These are phyloP conservation scores for Caenorhabditis becei DNA, from an alignment of 2,888 invertebrate species.

Conservation along the genomic window DNA sequence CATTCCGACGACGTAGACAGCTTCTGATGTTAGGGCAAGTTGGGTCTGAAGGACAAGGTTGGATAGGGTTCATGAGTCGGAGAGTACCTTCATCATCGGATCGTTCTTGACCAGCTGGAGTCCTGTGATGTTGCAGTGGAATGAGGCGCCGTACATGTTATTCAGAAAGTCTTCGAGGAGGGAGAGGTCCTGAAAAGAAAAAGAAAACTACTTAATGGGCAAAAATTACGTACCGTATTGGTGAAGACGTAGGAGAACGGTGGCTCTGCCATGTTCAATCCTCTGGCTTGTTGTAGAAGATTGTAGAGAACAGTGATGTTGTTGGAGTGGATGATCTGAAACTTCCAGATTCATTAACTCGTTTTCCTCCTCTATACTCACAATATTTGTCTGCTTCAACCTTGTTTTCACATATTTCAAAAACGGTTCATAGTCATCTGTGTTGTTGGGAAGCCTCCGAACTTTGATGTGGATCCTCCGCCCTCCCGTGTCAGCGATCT, in stretches of 20 bases:
- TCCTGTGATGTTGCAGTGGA: conserved; percentile 80
- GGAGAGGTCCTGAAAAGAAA: conserved; percentile 76
- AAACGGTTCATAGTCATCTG: conserved; percentile 75
- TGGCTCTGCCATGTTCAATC: conserved; percentile 78
- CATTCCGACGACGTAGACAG: conserved; percentile 74
- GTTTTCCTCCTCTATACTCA: conserved; percentile 41
- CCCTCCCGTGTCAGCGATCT: conserved; percentile 57
- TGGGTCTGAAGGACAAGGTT: conserved; percentile 67
- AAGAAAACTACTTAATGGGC: no score
- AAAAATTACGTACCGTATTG: conserved; percentile 73
- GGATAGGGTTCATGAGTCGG: not conserved
- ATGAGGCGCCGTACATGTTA: conserved; percentile 72
- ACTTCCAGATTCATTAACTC: no score
- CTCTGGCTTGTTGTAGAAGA: conserved; percentile 74
- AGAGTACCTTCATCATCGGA: conserved; percentile 77
- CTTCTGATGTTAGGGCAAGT: conserved; percentile 77
- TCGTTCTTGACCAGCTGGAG: conserved; percentile 77
- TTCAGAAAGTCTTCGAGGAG: conserved; percentile 79
- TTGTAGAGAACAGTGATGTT: conserved; percentile 77
- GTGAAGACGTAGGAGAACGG: conserved; percentile 79
- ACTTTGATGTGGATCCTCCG: conserved; percentile 62
- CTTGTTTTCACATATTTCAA: conserved; percentile 76
- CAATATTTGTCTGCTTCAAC: conserved; percentile 78
- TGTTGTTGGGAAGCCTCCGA: conserved; percentile 71
- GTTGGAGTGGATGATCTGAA: conserved; percentile 78